Base-by-base conservation (phyloP, 2,797 vertebrate species). In the Cygnus olor region DNA sequence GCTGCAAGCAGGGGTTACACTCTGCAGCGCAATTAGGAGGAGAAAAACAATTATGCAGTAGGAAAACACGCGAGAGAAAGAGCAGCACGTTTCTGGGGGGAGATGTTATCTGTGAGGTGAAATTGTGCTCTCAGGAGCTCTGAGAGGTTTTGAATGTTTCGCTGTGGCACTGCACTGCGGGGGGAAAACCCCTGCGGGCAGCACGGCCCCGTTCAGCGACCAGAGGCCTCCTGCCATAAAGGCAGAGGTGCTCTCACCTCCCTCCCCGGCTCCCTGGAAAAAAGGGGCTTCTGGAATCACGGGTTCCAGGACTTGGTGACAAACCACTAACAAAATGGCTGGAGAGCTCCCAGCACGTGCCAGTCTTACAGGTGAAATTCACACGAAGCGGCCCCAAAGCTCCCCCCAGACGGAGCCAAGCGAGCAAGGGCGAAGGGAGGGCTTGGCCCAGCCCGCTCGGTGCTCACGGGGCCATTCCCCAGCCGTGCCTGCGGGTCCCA, bases 401-500 rank as follows among this genome's bases (percentile, higher is more conserved):
- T 14, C 30, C 2, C 11, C 30, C 19, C 3, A 2, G 6, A 2
- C 1, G 1, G 28, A 30, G n/a, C n/a, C 1, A 21, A 4, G 3
- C 5, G 1, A 58, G 47, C 19, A 28, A 49, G 40, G 21, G 68
- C 40, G 9, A 53, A 36, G 56, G 36, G 20, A 51, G 53, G 82
- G 21, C 15, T 38, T 18, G n/a, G 19, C 44, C 64, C 70, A 13
- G 56, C 42, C 8, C 0, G 2, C 13, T 28, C 44, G 21, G 44
- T n/a, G 61, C 76, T 36, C 47, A 7, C 30, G 32, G 69, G 25
- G 47, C 27, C 5, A 0, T 14, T 38, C 40, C 53, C 60, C 66
- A 27, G 49, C 2, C 9, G 51, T 2, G 8, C 40, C 24, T 10
- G 15, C 2, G n/a, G 47, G 51, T 5, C 51, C 18, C 51, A 38